Conservation (phyloP, 2,797 vertebrate species). For the Florisuga fusca region DNA sequence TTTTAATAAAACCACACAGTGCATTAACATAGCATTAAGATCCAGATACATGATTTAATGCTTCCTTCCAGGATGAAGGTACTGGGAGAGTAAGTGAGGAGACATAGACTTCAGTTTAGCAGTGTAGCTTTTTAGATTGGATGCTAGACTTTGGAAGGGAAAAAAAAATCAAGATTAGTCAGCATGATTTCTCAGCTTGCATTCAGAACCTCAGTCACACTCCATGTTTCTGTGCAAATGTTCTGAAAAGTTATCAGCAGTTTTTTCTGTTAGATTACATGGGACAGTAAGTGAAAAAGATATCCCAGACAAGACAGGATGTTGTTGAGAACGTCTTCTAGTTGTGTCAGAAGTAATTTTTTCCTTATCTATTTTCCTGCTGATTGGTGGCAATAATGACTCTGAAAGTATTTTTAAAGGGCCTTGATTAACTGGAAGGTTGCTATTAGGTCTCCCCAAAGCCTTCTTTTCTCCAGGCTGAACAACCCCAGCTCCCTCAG, state of each 20-base stretch:
- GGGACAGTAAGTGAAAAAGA: neutral
- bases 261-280: neutral
- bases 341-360: neutral
- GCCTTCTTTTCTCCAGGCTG: too few species aligned
- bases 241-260: neutral
- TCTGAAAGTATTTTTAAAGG: neutral
- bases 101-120: neutral
- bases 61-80: neutral
- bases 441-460: too few species aligned
- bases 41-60: neutral
- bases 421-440: neutral
- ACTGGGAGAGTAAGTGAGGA: neutral
- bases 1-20: neutral
- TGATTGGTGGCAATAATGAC: neutral
- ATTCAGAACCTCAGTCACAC: neutral
- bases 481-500: too few species aligned
- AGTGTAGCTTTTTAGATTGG: neutral
- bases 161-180: neutral
- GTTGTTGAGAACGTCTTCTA: neutral
- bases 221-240: neutral
- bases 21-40: neutral
- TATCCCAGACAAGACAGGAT: constrained; percentile 15
- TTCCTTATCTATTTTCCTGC: neutral
- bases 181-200: neutral
- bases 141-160: neutral